These are phyloP conservation scores for Drosophila formosana DNA, from an alignment of 2,888 invertebrate species.

Conservation along the genomic window DNA sequence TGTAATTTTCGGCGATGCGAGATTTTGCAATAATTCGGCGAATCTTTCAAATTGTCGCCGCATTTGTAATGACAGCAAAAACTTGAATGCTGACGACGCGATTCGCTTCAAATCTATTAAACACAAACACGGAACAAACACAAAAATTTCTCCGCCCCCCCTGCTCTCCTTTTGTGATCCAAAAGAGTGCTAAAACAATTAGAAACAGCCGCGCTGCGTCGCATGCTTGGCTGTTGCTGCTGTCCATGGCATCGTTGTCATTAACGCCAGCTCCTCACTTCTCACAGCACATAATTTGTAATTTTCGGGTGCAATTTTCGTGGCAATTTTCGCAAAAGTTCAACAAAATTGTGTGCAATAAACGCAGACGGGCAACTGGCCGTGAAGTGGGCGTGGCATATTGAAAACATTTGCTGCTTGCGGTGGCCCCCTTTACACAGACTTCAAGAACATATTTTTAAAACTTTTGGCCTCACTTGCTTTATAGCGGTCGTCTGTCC, in stretches of 20 bases:
- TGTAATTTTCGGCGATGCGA: constrained; percentile 12
- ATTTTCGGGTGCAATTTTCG: constrained; percentile 63
- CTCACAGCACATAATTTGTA: constrained; percentile 52
- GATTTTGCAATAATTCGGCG: constrained; percentile 59
- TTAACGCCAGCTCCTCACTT: constrained; percentile 49
- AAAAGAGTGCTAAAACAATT: constrained; percentile 68
- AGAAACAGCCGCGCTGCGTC: constrained; percentile 74
- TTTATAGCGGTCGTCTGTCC: constrained; percentile 1
- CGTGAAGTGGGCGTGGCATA: constrained; percentile 39
- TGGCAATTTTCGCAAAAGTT: constrained; percentile 53
- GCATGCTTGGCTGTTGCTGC: constrained; percentile 26
- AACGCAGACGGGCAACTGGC: constrained; percentile 29
- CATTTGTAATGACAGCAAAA: constrained; percentile 69
- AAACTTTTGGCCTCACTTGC: constrained; percentile 31
- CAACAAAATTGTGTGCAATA: constrained; percentile 45
- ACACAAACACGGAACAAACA: constrained; percentile 33
- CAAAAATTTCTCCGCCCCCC: constrained; percentile 29
- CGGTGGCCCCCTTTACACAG: neutral
- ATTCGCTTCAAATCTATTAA: constrained; percentile 30
- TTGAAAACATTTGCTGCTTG: constrained; percentile 58
- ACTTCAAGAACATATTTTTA: constrained; percentile 28
- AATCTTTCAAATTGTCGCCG: constrained; percentile 70
- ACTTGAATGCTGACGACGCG: constrained; percentile 49
- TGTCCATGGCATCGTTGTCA: constrained; percentile 47
- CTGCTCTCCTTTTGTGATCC: neutral